Conservation (phyloP, 2,113 vertebrate species). For the Rhinoderma darwinii region DNA sequence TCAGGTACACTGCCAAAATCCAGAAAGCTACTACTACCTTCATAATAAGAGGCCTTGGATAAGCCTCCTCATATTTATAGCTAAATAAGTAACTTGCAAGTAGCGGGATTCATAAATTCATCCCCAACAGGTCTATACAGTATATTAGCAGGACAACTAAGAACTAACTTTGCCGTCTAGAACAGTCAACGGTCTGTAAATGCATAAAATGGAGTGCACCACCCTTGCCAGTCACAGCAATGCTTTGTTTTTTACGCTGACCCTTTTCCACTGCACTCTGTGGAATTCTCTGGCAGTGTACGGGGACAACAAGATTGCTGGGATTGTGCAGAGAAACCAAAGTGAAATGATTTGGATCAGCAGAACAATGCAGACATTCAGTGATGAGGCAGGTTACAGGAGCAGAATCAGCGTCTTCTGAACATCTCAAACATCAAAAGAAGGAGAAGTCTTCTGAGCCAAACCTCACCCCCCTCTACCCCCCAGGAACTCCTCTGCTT, state of each 20-base stretch:
- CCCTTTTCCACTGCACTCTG: constrained; percentile 8
- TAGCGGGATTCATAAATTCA: neutral
- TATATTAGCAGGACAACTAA: neutral
- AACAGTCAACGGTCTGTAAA: neutral
- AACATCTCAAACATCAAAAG: constrained; percentile 60
- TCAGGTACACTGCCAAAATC: neutral
- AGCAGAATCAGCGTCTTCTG: constrained; percentile 58
- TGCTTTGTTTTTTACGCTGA: constrained; percentile 20
- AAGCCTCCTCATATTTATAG: neutral
- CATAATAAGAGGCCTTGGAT: constrained; percentile 23
- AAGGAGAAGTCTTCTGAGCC: constrained; percentile 50
- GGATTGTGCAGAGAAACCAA: constrained; percentile 30
- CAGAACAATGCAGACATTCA: constrained; percentile 58
- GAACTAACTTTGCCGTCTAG: neutral
- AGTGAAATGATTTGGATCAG: constrained; percentile 52
- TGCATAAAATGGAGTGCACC: neutral
- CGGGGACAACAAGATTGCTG: neutral
- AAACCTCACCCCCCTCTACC: constrained; percentile 36
- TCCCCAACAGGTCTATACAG: neutral
- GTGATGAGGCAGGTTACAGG: constrained; percentile 55
- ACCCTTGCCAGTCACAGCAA: constrained; percentile 7
- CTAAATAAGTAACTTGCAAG: constrained; percentile 2
- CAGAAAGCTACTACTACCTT: neutral
- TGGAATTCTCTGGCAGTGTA: constrained; percentile 16
- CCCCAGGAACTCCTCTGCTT: constrained; percentile 57